Conservation (phyloP, 2,113 vertebrate species). For the Phalacrocorax pelagicus region DNA sequence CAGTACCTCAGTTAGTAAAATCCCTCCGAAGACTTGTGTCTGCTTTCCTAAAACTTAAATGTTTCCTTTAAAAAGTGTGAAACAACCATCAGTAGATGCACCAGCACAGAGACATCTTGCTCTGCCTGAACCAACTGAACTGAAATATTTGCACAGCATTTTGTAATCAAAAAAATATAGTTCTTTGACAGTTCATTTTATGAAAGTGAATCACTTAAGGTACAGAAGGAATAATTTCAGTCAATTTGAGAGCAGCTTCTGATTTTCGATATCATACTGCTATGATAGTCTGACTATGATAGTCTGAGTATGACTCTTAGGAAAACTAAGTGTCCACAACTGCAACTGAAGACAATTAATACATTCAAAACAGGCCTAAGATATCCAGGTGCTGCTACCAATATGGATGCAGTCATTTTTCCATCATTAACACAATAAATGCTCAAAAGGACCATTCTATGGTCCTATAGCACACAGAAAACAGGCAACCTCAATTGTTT, state of each 20-base stretch:
- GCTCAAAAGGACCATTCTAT: not conserved
- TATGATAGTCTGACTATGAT: not conserved
- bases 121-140: not conserved
- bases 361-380: not conserved
- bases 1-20: not conserved
- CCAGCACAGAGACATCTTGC: not conserved
- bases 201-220: not conserved
- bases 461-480: not conserved
- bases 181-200: not conserved
- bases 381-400: not conserved
- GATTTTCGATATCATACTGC: not conserved
- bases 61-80: not conserved
- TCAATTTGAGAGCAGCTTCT: not conserved
- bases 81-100: not conserved
- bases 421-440: not conserved
- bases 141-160: not conserved
- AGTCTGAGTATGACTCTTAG: not conserved
- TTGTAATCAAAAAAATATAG: not conserved
- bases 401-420: not conserved
- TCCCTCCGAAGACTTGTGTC: not conserved
- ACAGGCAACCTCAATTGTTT: not conserved
- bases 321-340: not conserved
- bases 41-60: not conserved
- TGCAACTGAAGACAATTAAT: not conserved
- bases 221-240: not conserved